Base-by-base conservation (phyloP, 2,797 vertebrate species). In the Crenichthys baileyi region DNA sequence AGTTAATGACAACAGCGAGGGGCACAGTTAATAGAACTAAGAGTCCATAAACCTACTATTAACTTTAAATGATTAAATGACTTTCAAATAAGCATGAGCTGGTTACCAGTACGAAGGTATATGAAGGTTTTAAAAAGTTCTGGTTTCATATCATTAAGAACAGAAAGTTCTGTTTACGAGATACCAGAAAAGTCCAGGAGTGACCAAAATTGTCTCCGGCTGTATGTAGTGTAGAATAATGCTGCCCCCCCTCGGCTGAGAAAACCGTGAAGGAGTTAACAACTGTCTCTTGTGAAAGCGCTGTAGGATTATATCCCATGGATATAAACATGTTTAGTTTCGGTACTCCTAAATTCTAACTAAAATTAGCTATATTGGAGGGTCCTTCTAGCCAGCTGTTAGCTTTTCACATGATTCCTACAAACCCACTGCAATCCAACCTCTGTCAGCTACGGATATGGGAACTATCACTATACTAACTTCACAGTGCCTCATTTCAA, bases 11-110 rank as follows among this genome's bases (percentile, higher is more conserved):
- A 77, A 58, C 82, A 86, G 73, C 73, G 73, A 68, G 53, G 79
- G 16, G 70, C 56, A 71, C 48, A 68, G 70, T 44, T 73, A 31
- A 36, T 31, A 29, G 26, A 68, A 77, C 20, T 20, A 76, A 71
- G 48, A 65, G 22, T 41, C 48, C 63, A 75, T 72, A 73, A 80
- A 87, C 72, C 29, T 36, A 76, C 78, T 26, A 67, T 73, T 78
- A 68, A 36, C 46, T 72, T 76, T 58, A 24, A 73, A 55, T 75
- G 7, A 79, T 18, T 75, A 55, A 73, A 86, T 41, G 2, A 75
- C 46, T 68, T 15, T 41, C 31, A 31, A 82, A 71, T 44, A 68
- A 4, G 39, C 65, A 68, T 44, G 11, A 44, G 39, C 22, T 68
- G 20, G 22, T 68, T 41, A 44, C 36, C 7, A 24, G 39, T 46